Conservation (phyloP, 2,113 vertebrate species). For the Gobiocypris rarus region DNA sequence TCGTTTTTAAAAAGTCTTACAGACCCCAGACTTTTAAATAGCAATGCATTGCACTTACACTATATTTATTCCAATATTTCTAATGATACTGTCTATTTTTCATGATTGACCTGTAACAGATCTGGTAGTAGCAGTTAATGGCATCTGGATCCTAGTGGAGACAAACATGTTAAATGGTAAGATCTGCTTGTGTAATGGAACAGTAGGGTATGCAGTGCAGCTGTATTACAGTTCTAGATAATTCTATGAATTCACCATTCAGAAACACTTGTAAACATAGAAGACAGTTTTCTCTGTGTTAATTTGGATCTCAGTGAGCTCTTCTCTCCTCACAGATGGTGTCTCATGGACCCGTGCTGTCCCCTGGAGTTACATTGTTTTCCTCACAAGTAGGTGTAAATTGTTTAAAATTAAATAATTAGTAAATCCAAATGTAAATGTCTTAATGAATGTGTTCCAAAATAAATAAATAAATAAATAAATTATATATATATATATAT, state of each 20-base stretch:
- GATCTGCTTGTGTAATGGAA: conserved; percentile 28
- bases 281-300: background rate
- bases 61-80: background rate
- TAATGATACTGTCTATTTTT: background rate
- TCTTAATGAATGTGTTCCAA: background rate
- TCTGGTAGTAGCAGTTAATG: conserved; percentile 91
- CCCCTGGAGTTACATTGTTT: conserved; percentile 94
- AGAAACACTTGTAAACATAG: background rate
- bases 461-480: too few species aligned
- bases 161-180: conserved; percentile 91
- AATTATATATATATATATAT: too few species aligned
- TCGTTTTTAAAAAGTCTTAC: background rate
- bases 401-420: background rate
- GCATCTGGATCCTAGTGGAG: conserved; percentile 96
- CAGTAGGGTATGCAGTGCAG: background rate
- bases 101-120: conserved; percentile 71
- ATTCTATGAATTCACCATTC: conserved; percentile 27
- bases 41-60: background rate
- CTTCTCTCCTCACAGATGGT: conserved; percentile 74
- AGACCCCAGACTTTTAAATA: background rate
- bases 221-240: conserved; percentile 10
- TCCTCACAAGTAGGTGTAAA: conserved; percentile 89
- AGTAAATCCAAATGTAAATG: background rate
- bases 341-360: conserved; percentile 86
- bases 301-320: background rate